Evolutionary conservation across 1,140 invertebrate species (phyloP), one percentile per base, ranked within the genome.

Genomic region (Eurytemora carolleeae): DNA sequence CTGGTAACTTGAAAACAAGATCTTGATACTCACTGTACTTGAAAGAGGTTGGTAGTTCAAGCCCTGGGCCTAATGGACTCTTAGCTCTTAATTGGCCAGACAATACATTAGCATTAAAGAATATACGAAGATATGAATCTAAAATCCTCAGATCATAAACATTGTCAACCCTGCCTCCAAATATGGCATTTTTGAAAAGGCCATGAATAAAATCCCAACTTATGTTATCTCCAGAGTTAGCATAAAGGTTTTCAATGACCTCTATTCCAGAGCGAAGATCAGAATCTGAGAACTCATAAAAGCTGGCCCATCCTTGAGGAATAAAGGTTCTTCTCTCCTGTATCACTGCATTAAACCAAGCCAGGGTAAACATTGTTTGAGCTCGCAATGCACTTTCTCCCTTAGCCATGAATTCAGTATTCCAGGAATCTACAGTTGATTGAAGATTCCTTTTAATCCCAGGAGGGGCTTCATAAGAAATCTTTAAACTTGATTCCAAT

Each of bases 251-350:
- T 23, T 82, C 77, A 1, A 87, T 75, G 24, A 91, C 75, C 59
- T 84, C 79, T 53, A 82, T 74, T 1, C 84, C 86, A 2, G 86
- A 84, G 60, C 81, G 77, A 0, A 94, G 72, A 73, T 95, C 91
- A 1, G 82, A 78, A 65, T 85, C 80, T 31, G 81, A 86, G 73
- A 93, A 94, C 68, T 94, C 89, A 71, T 95, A 95, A 69, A 82
- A 85, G 70, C 85, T 86, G 0, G 80, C 82, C 86, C 87, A 90
- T 1, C 85, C 86, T 75, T 85, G 83, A 3, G 85, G 87, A 66
- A 91, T 86, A 69, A 81, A 93, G 64, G 80, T 84, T 63, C 90
- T 74, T 57, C 91, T 76, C 73, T 95, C 90, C 70, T 93, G 87
- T 19, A 93, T 71, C 3, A 92, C 76, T 0, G 89, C 86, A 70